These are phyloP conservation scores for Campopleginae sp. DNA, from an alignment of 2,888 invertebrate species.

Conservation along the genomic window DNA sequence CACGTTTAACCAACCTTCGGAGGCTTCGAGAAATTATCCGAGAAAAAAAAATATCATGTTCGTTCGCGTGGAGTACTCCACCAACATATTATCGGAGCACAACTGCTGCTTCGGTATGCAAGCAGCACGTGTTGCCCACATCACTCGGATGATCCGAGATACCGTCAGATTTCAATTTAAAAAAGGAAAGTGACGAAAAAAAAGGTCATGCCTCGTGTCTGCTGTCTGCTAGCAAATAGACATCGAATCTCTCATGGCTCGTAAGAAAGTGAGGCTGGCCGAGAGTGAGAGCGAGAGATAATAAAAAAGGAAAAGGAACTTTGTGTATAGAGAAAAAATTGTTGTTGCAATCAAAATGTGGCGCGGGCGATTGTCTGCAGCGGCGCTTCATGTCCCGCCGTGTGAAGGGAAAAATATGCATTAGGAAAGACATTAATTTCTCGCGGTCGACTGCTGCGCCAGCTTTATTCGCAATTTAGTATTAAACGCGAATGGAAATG, in stretches of 20 bases:
- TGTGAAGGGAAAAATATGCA: conserved; percentile 60
- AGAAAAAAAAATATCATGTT: conserved; percentile 20
- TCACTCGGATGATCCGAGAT: conserved; percentile 23
- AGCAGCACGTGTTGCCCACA: conserved; percentile 21
- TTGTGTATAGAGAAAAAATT: neutral
- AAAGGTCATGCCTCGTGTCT: conserved; percentile 10
- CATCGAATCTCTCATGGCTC: conserved; percentile 36
- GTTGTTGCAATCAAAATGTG: conserved; percentile 49
- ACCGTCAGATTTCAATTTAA: conserved; percentile 35
- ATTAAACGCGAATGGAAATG: conserved; percentile 40
- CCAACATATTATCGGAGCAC: neutral
- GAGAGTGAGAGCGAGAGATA: neutral
- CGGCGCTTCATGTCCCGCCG: neutral
- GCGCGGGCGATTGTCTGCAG: neutral
- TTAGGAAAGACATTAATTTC: conserved; percentile 64
- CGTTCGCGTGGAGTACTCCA: conserved; percentile 5
- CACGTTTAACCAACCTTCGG: neutral
- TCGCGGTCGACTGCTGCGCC: conserved; percentile 49
- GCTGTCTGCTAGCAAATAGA: conserved; percentile 3
- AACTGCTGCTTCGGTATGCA: conserved; percentile 33
- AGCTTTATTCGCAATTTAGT: conserved; percentile 38
- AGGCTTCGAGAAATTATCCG: conserved; percentile 31
- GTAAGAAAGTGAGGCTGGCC: neutral
- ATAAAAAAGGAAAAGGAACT: neutral
- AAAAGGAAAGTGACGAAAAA: conserved; percentile 38